These are phyloP conservation scores for Zelleria hepariella DNA, from an alignment of 2,888 invertebrate genomes.

Conservation along the genomic window DNA sequence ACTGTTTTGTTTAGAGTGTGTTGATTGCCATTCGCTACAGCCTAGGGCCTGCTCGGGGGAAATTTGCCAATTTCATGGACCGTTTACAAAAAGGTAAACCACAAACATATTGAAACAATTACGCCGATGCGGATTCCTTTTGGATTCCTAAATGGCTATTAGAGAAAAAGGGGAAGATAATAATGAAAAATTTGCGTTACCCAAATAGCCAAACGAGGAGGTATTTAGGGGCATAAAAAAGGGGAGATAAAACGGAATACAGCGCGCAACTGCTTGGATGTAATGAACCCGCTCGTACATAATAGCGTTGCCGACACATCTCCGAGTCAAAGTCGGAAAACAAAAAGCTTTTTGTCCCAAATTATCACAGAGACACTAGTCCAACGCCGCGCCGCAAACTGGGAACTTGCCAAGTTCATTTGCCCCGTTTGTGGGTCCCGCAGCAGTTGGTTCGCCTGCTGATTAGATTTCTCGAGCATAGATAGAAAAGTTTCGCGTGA, in stretches of 20 bases:
- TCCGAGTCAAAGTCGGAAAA: background rate
- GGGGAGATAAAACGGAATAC: background rate
- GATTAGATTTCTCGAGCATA: conserved; percentile 1
- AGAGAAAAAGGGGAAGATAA: background rate
- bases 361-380: conserved; percentile 1
- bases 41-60: background rate
- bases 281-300: background rate
- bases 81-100: background rate
- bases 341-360: background rate
- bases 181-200: background rate
- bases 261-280: background rate
- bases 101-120: background rate
- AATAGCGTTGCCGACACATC: background rate
- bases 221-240: background rate
- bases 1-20: background rate
- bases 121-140: background rate
- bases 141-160: background rate
- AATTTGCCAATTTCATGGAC: background rate
- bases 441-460: background rate
- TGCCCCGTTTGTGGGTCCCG: background rate
- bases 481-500: background rate
- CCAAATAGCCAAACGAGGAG: background rate
- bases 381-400: background rate
- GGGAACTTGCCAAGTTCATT: conserved; percentile 1
- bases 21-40: background rate